Evolutionary conservation across 35 echinoderm and acorn worm species (phyloP).

Genomic region (Lytechinus pictus): DNA sequence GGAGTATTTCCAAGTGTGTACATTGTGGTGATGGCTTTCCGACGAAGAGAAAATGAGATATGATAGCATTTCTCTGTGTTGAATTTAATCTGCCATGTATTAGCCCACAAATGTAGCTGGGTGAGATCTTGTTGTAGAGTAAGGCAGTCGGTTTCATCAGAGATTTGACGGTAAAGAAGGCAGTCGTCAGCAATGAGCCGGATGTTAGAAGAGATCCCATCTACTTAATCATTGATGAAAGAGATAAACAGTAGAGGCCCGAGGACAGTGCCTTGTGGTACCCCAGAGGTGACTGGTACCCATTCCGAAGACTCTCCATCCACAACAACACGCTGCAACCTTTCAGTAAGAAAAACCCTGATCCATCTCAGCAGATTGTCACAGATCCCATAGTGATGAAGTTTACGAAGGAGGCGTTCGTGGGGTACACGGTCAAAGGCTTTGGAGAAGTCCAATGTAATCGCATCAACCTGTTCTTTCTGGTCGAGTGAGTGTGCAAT

Average conservation of each 20-base stretch:
- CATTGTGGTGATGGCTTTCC: neutral
- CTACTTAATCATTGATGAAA: slow-evolving; percentile 23
- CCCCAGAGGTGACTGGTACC: too few relatives aligned
- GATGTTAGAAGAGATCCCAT: slow-evolving; percentile 40
- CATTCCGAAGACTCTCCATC: too few relatives aligned
- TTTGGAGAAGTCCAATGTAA: slow-evolving; percentile 56
- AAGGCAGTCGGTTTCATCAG: neutral
- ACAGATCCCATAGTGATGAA: slow-evolving; percentile 47
- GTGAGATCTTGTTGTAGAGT: slow-evolving; percentile 21
- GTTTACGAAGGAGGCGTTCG: slow-evolving; percentile 42
- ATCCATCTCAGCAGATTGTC: slow-evolving; percentile 11
- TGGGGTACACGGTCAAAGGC: slow-evolving; percentile 64
- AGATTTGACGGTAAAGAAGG: neutral
- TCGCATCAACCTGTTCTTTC: neutral
- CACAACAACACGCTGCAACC: too few relatives aligned
- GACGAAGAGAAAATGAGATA: slow-evolving; percentile 30
- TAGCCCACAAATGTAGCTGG: neutral
- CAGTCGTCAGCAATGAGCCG: neutral
- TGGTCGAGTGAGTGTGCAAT: too few relatives aligned
- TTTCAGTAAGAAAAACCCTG: neutral
- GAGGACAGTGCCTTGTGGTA: too few relatives aligned
- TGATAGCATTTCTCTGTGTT: slow-evolving; percentile 26
- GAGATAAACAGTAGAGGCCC: neutral
- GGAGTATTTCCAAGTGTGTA: slow-evolving; percentile 13
- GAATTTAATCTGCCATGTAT: slow-evolving; percentile 32